Evolutionary conservation across 2,888 invertebrate species (phyloP).

Genomic region (Drosophila vallismaia): DNA sequence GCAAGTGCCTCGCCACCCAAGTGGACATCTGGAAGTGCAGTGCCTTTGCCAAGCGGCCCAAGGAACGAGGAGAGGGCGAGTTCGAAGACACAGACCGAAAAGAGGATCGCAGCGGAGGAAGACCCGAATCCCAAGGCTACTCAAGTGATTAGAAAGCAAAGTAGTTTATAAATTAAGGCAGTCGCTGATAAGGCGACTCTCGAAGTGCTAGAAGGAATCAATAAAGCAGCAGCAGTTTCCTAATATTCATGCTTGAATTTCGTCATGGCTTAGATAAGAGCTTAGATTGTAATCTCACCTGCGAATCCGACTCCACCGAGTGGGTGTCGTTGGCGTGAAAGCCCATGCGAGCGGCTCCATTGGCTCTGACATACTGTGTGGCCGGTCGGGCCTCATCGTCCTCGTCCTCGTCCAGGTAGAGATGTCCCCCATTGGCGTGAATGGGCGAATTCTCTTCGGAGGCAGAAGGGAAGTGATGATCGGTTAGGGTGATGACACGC

Average conservation of each 20-base stretch:
- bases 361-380: conserved; percentile 79
- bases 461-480: conserved; percentile 91
- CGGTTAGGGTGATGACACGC: conserved; percentile 92
- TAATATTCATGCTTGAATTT: conserved; percentile 38
- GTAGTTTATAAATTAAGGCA: conserved; percentile 19
- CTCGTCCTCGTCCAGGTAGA: conserved; percentile 63
- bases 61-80: conserved; percentile 16
- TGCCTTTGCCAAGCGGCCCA: conserved; percentile 56
- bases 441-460: conserved; percentile 84
- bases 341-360: conserved; percentile 73
- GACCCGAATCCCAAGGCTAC: conserved; percentile 17
- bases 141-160: conserved; percentile 39
- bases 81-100: not conserved
- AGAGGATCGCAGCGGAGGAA: conserved; percentile 11
- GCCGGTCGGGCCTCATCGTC: conserved; percentile 71
- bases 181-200: conserved; percentile 6
- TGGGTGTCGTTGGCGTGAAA: conserved; percentile 79
- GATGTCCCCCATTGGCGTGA: conserved; percentile 53
- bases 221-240: conserved; percentile 32
- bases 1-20: conserved; percentile 92
- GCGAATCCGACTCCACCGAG: conserved; percentile 82
- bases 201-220: conserved; percentile 1
- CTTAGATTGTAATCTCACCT: conserved; percentile 55
- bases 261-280: conserved; percentile 48
- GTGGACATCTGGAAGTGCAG: conserved; percentile 87